Base-by-base conservation (phyloP, 2,797 vertebrate genomes). In the Pelodytes ibericus region DNA sequence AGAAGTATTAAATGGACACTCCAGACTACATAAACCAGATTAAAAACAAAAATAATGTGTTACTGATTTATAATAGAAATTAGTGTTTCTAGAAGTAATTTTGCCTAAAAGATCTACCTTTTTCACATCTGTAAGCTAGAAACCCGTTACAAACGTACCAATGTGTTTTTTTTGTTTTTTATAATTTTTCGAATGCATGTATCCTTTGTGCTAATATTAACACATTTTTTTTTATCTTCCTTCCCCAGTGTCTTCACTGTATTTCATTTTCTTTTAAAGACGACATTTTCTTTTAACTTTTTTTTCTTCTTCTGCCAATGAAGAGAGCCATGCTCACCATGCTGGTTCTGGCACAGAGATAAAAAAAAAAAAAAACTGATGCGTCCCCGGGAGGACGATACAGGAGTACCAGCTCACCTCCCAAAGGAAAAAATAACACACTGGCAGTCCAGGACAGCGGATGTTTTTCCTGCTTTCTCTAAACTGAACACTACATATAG, bases 171-270 rank as follows among this genome's bases (percentile, higher is more conserved):
- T n/a, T n/a, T n/a, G n/a, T n/a, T n/a, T n/a, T n/a, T n/a, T n/a
- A n/a, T n/a, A n/a, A n/a, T n/a, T n/a, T n/a, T n/a, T n/a, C n/a
- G n/a, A n/a, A n/a, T n/a, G n/a, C n/a, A n/a, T n/a, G n/a, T n/a
- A n/a, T n/a, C n/a, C n/a, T n/a, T n/a, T n/a, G n/a, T n/a, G n/a
- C n/a, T n/a, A n/a, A n/a, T n/a, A n/a, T n/a, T n/a, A n/a, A 29
- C 5, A 62, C 20, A 15, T 71, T 60, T 73, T 20, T 82, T 49
- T 84, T 71, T 70, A 15, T 39, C 67, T 64, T 74, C 81, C 71
- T 39, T 59, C 27, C 80, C 53, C 75, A 91, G 90, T 91, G 89
- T 92, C 90, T 92, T 90, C 91, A 91, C 92, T 92, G 90, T 92
- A 91, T 92, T 91, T 91, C 90, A 88, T 85, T 89, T 90, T 84